These are phyloP conservation scores for Quadroppia sp. DNA, from an alignment of 2,888 invertebrate genomes.

Conservation along the genomic window DNA sequence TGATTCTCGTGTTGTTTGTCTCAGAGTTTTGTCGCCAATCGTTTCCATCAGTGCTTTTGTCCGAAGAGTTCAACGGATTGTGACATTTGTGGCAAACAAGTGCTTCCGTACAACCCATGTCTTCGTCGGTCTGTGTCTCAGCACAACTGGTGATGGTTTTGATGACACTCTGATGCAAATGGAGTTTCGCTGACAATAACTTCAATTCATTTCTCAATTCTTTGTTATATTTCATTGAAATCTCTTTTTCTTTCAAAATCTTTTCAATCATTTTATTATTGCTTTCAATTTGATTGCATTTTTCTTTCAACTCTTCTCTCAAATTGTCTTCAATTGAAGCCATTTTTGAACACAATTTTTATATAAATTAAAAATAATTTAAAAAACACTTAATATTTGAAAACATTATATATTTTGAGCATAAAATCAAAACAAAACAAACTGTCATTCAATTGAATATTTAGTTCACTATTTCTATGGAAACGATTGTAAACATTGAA, in stretches of 20 bases:
- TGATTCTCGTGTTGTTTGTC: conserved; percentile 38
- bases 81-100: not conserved
- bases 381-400: not conserved
- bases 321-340: not conserved
- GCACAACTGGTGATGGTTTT: not conserved
- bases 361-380: not conserved
- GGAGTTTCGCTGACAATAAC: conserved; percentile 42
- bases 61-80: not conserved
- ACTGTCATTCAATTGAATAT: not conserved
- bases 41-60: conserved; percentile 2
- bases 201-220: conserved; percentile 41
- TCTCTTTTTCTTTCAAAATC: conserved; percentile 6
- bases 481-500: not conserved
- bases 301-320: not conserved
- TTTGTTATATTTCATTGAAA: conserved; percentile 33
- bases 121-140: conserved; percentile 17
- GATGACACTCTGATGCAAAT: conserved; percentile 33
- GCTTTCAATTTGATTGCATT: not conserved
- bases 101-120: not conserved
- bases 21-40: conserved; percentile 22
- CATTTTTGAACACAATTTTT: not conserved
- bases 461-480: not conserved
- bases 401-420: too few species aligned
- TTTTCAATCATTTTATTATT: conserved; percentile 1
- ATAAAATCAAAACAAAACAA: not conserved